phyloP scores from a whole-genome alignment of 2,113 vertebrate genomes.

The Puffinus mauretanicus region DNA sequence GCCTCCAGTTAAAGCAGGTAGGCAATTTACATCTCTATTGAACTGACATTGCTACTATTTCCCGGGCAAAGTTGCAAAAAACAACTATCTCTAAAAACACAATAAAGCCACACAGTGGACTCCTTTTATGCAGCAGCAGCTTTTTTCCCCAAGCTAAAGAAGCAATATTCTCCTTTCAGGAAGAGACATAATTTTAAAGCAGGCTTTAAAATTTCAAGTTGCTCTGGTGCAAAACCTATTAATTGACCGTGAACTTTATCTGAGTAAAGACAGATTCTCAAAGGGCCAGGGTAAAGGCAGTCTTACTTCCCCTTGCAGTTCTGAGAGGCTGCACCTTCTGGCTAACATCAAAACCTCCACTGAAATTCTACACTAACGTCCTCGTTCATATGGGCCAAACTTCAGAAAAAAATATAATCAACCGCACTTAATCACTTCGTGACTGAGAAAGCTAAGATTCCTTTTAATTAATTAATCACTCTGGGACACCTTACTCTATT shows the following conservation, averaged over 20 bases:
- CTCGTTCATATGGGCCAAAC: not conserved
- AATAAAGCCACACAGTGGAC: not conserved
- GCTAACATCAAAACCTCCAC: not conserved
- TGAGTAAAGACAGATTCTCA: not conserved
- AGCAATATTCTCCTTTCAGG: not conserved
- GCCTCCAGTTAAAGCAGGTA: not conserved
- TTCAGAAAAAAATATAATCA: not conserved
- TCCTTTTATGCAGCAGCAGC: not conserved
- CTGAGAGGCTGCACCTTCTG: not conserved
- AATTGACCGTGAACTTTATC: not conserved
- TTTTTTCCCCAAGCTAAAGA: not conserved
- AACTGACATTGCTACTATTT: not conserved
- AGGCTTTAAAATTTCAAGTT: not conserved
- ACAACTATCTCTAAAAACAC: not conserved
- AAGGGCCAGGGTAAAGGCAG: not conserved
- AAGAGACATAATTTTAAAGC: not conserved
- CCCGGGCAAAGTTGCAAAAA: not conserved
- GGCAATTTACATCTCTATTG: not conserved
- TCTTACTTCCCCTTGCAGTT: not conserved
- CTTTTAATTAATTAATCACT: not conserved
- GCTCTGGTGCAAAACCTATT: not conserved
- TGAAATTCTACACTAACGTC: not conserved
- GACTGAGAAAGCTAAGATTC: not conserved
- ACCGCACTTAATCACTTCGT: not conserved
- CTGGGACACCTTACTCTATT: not conserved